These are phyloP conservation scores for Siphamia tubifer DNA, from an alignment of 2,113 vertebrate genomes.

Conservation along the genomic window DNA sequence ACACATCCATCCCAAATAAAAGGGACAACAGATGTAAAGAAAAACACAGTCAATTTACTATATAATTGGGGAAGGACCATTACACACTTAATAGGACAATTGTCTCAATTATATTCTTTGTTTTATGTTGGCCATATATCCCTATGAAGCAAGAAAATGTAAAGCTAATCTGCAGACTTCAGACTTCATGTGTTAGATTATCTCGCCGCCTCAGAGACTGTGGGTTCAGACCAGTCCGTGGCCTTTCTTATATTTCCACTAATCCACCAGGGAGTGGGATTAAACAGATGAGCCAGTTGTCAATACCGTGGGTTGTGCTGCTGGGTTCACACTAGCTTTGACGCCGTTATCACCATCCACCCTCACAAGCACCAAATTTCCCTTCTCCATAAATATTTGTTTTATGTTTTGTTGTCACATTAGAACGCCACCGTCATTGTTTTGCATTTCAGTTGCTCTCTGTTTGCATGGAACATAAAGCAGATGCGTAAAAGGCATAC, in stretches of 20 bases:
- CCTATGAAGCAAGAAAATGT: conserved; percentile 16
- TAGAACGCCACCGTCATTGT: background rate
- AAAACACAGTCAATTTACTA: too few species aligned
- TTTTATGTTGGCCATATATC: too few species aligned
- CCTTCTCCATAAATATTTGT: background rate
- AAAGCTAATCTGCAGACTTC: conserved; percentile 43
- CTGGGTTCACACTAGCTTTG: conserved; percentile 15
- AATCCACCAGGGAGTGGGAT: conserved; percentile 62
- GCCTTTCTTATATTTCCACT: conserved; percentile 54
- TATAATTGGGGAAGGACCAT: background rate
- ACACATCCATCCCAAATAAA: too few species aligned
- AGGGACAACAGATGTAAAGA: too few species aligned
- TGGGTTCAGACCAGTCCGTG: conserved; percentile 31
- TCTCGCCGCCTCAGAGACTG: conserved; percentile 31
- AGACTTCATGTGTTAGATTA: conserved; percentile 43
- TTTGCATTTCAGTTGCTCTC: conserved; percentile 17
- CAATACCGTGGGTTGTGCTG: conserved; percentile 18
- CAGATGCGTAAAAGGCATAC: background rate
- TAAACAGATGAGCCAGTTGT: conserved; percentile 57
- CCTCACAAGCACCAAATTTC: background rate
- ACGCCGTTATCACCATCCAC: conserved; percentile 17
- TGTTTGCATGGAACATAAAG: background rate
- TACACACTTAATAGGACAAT: background rate
- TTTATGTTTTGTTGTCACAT: conserved; percentile 6
- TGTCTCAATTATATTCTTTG: background rate